These are phyloP conservation scores for Calonectris borealis DNA, from an alignment of 2,113 vertebrate species.

Conservation along the genomic window DNA sequence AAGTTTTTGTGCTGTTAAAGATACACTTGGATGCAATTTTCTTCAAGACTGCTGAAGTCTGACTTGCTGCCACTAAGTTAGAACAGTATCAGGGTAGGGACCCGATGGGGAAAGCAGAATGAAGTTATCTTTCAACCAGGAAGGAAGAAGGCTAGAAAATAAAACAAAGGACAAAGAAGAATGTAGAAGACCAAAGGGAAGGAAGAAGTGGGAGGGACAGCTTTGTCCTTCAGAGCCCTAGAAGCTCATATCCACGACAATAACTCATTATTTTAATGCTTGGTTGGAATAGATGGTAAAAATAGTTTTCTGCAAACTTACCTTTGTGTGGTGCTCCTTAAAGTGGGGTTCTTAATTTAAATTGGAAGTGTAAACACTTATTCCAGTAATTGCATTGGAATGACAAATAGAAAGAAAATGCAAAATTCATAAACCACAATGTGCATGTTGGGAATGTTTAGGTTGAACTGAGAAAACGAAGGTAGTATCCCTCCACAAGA, in stretches of 20 bases:
- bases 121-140: background rate
- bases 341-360: background rate
- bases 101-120: background rate
- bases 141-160: background rate
- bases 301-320: background rate
- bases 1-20: background rate
- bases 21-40: background rate
- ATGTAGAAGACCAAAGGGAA: background rate
- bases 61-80: background rate
- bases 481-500: background rate
- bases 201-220: background rate
- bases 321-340: background rate
- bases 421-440: background rate
- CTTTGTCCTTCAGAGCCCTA: background rate
- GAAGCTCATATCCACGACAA: background rate
- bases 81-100: fast-evolving
- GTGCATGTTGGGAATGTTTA: background rate
- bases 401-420: background rate
- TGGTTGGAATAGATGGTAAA: background rate
- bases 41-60: background rate
- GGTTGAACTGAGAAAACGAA: background rate
- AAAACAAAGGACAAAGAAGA: background rate
- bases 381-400: background rate
- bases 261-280: background rate
- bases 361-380: background rate